Base-by-base conservation (phyloP, 2,113 vertebrate species). In the Sterrhoptilus dennistouni region DNA sequence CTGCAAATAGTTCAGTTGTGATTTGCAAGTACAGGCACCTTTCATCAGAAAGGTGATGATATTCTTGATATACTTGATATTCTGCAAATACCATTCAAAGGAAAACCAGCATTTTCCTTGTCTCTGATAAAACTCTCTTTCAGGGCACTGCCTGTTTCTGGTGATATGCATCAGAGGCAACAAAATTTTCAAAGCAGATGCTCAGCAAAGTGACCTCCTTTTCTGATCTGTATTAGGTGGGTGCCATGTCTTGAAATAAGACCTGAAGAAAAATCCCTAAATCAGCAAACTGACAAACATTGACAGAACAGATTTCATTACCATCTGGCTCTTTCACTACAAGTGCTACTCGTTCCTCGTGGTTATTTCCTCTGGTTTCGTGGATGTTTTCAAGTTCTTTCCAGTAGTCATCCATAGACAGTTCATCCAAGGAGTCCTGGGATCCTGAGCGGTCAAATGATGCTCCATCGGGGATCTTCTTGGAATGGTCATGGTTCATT, bases 381-480 rank as follows among this genome's bases (percentile, higher is more conserved):
- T 98, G 98, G 95, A 99, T 99, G 64, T 99, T 98, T 98, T 99
- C 98, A 84, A 99, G 80, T 97, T 99, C 99, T 54, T 95, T 99
- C 98, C 98, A 99, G 77, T 99, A 99, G 93, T 99, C 98, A 52
- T 99, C 98, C 98, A 99, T 98, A 63, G 98, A 98, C 27, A 99
- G 84, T 87, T 99, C 99, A 79, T 99, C 99, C 98, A 99, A 97
- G 28, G 99, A 99, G 97, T 99, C 99, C 98, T 99, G 98, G 35
- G 98, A 99, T 95, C 81, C 97, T 14, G 98, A 98, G 38, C 97
- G 97, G 88, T 98, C 96, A 83, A 98, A 98, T 0, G 95, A 93
- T 24, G 97, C 95, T 82, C 94, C 98, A 72, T 97, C 98, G 0
- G 81, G 52, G 5, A 45, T 83, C 90, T 95, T 98, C 86, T 93